phyloP scores from a whole-genome alignment of 1,140 invertebrate genomes.

The Notospermus geniculatus region DNA sequence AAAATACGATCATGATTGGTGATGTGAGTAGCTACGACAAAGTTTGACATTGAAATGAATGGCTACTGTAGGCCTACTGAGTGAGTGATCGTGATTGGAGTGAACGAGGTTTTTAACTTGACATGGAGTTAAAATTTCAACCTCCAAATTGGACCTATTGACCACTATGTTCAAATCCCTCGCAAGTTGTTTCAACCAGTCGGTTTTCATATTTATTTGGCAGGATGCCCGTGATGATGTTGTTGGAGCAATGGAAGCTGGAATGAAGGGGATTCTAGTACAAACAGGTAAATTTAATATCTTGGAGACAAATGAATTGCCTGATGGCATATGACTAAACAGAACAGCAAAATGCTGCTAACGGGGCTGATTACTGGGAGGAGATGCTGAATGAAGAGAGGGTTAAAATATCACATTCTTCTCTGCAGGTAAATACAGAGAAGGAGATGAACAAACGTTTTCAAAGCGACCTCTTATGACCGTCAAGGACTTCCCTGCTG shows the following conservation, averaged over 20 bases:
- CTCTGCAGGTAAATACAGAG: slow-evolving; percentile 68
- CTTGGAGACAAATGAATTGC: not conserved
- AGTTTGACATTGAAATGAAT: too few species aligned
- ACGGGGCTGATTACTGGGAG: not conserved
- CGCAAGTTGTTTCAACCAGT: too few species aligned
- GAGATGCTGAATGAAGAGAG: not conserved
- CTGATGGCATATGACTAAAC: not conserved
- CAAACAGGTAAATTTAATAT: slow-evolving; percentile 63
- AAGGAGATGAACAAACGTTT: slow-evolving; percentile 66
- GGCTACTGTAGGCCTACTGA: too few species aligned
- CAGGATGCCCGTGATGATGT: slow-evolving; percentile 82
- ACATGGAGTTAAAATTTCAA: too few species aligned
- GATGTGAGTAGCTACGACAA: slow-evolving; percentile 66
- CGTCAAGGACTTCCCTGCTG: slow-evolving; percentile 65
- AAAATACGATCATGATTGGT: slow-evolving; percentile 81
- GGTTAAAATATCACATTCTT: slow-evolving; percentile 5
- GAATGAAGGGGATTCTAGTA: slow-evolving; percentile 73
- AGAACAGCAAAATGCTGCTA: not conserved
- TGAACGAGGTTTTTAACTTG: too few species aligned
- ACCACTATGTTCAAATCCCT: too few species aligned
- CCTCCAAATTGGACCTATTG: too few species aligned
- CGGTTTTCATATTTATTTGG: slow-evolving; percentile 49
- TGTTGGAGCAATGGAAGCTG: slow-evolving; percentile 69
- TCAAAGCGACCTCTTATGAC: slow-evolving; percentile 59
- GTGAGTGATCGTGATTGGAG: too few species aligned